Percentiles rank a stretch among this genome's conserved stretches.
phyloP scores from a whole-genome alignment of 2,888 invertebrate genomes.

The Noctua fimbriata region DNA sequence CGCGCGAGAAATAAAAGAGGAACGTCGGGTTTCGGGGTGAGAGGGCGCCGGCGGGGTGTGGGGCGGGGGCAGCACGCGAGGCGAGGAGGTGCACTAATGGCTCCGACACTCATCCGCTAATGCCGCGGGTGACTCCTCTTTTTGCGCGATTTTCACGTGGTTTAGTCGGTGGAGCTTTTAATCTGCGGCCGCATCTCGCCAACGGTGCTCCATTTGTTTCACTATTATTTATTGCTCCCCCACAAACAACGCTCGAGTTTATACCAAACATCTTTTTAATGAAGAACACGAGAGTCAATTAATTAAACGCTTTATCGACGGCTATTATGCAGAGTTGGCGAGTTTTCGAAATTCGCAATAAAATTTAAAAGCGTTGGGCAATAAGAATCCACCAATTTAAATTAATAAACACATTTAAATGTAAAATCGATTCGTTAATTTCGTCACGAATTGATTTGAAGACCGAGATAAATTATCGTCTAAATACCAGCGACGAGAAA shows the following conservation, averaged over 20 bases:
- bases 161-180: slow-evolving; percentile 89
- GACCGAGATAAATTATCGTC: slow-evolving; percentile 54
- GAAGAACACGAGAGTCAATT: slow-evolving; percentile 41
- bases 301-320: slow-evolving; percentile 47
- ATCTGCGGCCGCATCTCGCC: slow-evolving; percentile 88
- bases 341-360: slow-evolving; percentile 54
- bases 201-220: slow-evolving; percentile 83
- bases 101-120: slow-evolving; percentile 91
- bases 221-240: slow-evolving; percentile 65
- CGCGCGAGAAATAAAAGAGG: slow-evolving; percentile 91
- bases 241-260: slow-evolving; percentile 53
- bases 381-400: slow-evolving; percentile 56
- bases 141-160: slow-evolving; percentile 90
- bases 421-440: slow-evolving; percentile 59
- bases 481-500: slow-evolving; percentile 46
- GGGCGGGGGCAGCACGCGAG: slow-evolving; percentile 64
- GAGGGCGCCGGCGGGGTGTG: slow-evolving; percentile 71
- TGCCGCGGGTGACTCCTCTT: slow-evolving; percentile 90
- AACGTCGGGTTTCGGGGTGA: slow-evolving; percentile 84
- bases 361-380: slow-evolving; percentile 58
- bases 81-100: slow-evolving; percentile 87
- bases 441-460: slow-evolving; percentile 63
- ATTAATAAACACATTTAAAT: slow-evolving; percentile 63
- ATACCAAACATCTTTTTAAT: slow-evolving; percentile 44
- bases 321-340: slow-evolving; percentile 37